Percentiles rank a stretch among this genome's conserved stretches.
Evolutionary conservation across 2,888 invertebrate genomes (phyloP).

Genomic region (Caprella mutica): DNA sequence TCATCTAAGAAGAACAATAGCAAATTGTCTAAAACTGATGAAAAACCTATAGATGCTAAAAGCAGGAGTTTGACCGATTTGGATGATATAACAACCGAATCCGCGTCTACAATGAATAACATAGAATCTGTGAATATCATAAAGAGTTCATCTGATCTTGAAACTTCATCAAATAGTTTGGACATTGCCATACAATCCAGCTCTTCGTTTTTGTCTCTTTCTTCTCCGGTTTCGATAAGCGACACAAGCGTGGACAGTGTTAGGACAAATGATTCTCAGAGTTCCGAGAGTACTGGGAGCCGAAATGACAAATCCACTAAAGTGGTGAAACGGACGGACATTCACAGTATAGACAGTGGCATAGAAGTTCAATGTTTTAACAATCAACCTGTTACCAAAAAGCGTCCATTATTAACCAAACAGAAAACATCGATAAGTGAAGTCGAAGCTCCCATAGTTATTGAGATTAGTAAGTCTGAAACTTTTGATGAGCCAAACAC

Average conservation of each 20-base stretch:
- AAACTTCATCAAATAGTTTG: constrained; percentile 5
- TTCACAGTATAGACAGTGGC: constrained; percentile 11
- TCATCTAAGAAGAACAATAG: constrained; percentile 11
- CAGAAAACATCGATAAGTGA: constrained; percentile 34
- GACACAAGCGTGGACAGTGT: background rate
- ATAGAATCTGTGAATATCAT: background rate
- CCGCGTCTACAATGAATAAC: background rate
- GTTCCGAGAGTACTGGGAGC: background rate
- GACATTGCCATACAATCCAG: constrained; percentile 24
- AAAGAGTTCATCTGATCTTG: background rate
- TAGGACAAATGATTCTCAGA: background rate
- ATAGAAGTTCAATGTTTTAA: constrained; percentile 12
- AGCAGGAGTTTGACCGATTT: constrained; percentile 27
- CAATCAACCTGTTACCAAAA: constrained; percentile 8
- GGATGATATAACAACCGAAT: constrained; percentile 17
- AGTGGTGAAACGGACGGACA: background rate
- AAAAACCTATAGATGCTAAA: constrained; percentile 15
- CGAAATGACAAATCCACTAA: too few relatives aligned
- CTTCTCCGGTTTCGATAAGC: constrained; percentile 7
- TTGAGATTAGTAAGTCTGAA: constrained; percentile 30
- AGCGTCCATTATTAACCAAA: constrained; percentile 33
- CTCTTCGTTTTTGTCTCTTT: constrained; percentile 26
- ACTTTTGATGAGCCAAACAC: background rate
- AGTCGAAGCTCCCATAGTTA: constrained; percentile 30
- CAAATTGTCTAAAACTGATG: background rate